Base-by-base conservation (phyloP, 2,797 vertebrate genomes). In the Picus viridis region DNA sequence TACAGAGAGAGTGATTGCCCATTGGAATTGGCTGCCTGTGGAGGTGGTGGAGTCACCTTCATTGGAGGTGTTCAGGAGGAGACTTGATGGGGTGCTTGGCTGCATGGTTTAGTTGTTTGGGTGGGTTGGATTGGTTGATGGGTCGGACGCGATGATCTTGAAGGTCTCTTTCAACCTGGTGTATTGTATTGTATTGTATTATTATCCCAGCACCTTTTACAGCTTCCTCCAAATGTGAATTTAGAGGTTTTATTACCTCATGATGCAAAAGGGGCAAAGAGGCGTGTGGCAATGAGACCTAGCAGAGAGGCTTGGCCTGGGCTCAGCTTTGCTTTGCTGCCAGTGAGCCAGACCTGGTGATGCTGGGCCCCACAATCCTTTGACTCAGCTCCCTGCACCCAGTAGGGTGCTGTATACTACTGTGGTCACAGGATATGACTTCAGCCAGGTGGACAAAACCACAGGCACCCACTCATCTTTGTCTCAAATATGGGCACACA, bases 351-450 rank as follows among this genome's bases (percentile, higher is more conserved):
- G 45, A 59, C 7, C 16, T 1, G 6, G 41, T 30, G 69, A 32
- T 16, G 43, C 41, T 59, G 30, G 27, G 8, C 6, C 6, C 29
- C 1, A 0, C 5, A 58, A 56, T 7, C 12, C 43, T 20, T 58
- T 65, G 12, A 57, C 47, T 65, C 0, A 0, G 34, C 56, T 64
- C n/a, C 47, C 34, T 61, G 39, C 12, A 45, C 26, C 26, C 56
- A 5, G 1, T 1, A 41, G 61, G 34, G 58, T n/a, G 45, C 62
- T 3, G 2, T 7, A n/a, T 27, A 18, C 26, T 53, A 58, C 57
- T 17, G 5, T 64, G 62, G 39, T 83, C 0, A 0, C 58, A 62
- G 41, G 59, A 2, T 0, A 39, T 57, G 34, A 5, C 4, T 1
- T n/a, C 69, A 65, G 59, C 51, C 51, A 54, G 45, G 18, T n/a